phyloP scores from a whole-genome alignment of 2,888 invertebrate species.

The Drosophila quinaria region DNA sequence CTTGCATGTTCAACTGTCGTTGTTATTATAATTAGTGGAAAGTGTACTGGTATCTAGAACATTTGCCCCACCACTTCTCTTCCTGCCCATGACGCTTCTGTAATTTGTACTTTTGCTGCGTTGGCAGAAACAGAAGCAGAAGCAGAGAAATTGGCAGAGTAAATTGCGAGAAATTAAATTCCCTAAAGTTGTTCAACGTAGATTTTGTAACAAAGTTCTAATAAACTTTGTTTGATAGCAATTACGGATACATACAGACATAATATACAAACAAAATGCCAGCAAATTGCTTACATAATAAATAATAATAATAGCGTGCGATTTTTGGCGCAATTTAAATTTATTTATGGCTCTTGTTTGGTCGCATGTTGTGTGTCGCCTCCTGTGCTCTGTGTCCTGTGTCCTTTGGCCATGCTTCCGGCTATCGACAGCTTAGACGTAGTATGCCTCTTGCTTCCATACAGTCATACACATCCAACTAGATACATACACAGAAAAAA shows the following conservation, averaged over 20 bases:
- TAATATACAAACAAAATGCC: slow-evolving; percentile 42
- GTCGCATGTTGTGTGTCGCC: slow-evolving; percentile 34
- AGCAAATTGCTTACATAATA: slow-evolving; percentile 79
- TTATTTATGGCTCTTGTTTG: slow-evolving; percentile 71
- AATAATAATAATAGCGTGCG: slow-evolving; percentile 80
- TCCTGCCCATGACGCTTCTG: background rate
- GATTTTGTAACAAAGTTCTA: slow-evolving; percentile 66
- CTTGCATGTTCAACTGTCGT: slow-evolving; percentile 14
- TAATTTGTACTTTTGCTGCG: slow-evolving; percentile 13
- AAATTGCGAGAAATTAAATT: slow-evolving; percentile 27
- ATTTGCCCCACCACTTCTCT: background rate
- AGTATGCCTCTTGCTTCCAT: slow-evolving; percentile 28
- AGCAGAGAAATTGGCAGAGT: slow-evolving; percentile 22
- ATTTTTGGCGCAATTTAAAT: slow-evolving; percentile 81
- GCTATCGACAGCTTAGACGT: slow-evolving; percentile 38
- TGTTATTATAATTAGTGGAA: slow-evolving; percentile 23
- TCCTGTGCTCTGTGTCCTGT: background rate
- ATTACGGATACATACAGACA: slow-evolving; percentile 9
- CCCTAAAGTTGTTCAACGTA: slow-evolving; percentile 61
- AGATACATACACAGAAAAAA: background rate
- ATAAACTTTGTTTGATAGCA: slow-evolving; percentile 51
- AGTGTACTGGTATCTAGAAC: background rate
- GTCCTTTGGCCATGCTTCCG: slow-evolving; percentile 26
- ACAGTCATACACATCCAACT: background rate
- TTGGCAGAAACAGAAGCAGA: slow-evolving; percentile 3